Evolutionary conservation across 1,140 invertebrate genomes (phyloP).

Genomic region (Eciton burchellii): DNA sequence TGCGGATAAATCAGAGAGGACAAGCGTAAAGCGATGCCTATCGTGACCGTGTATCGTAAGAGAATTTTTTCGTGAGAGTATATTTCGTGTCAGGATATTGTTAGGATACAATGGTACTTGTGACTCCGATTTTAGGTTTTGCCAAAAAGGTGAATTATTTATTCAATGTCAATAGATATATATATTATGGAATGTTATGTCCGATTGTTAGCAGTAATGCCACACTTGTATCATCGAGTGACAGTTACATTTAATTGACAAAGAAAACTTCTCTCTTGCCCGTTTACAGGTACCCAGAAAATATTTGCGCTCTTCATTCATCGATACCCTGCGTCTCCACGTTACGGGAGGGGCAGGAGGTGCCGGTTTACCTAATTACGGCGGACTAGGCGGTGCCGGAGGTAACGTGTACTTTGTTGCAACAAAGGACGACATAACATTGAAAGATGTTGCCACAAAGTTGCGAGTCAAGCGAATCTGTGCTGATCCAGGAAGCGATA

Average conservation of each 20-base stretch:
- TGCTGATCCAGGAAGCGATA: slow-evolving; percentile 90
- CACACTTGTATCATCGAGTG: neutral
- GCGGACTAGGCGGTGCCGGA: slow-evolving; percentile 94
- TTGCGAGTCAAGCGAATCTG: slow-evolving; percentile 87
- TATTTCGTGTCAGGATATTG: neutral
- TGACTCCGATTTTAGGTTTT: slow-evolving; percentile 78
- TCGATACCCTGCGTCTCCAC: slow-evolving; percentile 90
- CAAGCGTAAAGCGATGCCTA: neutral
- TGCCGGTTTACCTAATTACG: slow-evolving; percentile 91
- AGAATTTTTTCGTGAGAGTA: neutral
- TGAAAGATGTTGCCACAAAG: slow-evolving; percentile 86
- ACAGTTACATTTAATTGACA: neutral
- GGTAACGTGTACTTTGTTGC: slow-evolving; percentile 92
- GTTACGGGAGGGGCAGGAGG: slow-evolving; percentile 92
- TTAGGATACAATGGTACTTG: slow-evolving; percentile 83
- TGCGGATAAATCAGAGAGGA: too few species aligned
- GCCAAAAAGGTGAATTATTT: slow-evolving; percentile 65
- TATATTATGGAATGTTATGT: neutral
- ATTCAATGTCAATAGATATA: neutral
- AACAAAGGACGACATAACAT: slow-evolving; percentile 87
- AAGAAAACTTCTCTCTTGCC: neutral
- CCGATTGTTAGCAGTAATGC: too few species aligned
- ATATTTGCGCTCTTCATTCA: slow-evolving; percentile 86
- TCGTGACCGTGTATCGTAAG: too few species aligned
- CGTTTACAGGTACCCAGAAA: slow-evolving; percentile 76